Evolutionary conservation across 2,797 vertebrate species (phyloP).

Genomic region (Gadopsis bispinosus): DNA sequence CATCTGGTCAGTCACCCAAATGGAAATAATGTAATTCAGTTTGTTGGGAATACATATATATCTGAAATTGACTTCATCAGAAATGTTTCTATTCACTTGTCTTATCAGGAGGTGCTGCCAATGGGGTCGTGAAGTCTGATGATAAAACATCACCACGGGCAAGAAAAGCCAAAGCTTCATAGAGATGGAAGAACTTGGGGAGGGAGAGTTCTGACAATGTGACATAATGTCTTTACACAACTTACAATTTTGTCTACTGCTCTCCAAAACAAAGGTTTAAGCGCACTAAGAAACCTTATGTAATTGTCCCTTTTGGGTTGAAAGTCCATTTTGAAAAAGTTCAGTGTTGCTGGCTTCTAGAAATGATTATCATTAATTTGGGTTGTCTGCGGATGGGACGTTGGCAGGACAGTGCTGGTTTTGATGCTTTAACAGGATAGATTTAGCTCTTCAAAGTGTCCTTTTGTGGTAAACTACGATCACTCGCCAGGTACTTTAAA

Average conservation of each 20-base stretch:
- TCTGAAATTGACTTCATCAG: not conserved
- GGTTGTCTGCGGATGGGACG: conserved; percentile 38
- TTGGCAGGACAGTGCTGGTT: conserved; percentile 57
- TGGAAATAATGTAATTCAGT: not conserved
- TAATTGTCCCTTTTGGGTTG: conserved; percentile 54
- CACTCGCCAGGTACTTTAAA: conserved; percentile 57
- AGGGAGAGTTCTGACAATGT: conserved; percentile 64
- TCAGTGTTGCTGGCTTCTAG: conserved; percentile 56
- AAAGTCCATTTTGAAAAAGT: conserved; percentile 49
- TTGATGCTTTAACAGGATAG: conserved; percentile 76
- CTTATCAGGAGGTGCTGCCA: conserved; percentile 81
- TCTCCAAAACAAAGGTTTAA: conserved; percentile 66
- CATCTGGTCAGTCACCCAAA: not conserved
- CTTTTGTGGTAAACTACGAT: conserved; percentile 71
- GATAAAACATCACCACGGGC: conserved; percentile 85
- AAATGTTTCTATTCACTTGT: conserved; percentile 36
- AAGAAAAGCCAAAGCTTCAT: conserved; percentile 87
- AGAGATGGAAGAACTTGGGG: conserved; percentile 58
- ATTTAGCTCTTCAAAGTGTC: conserved; percentile 75
- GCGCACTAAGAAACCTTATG: conserved; percentile 73
- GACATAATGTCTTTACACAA: conserved; percentile 67
- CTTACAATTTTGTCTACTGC: conserved; percentile 63
- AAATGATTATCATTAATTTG: conserved; percentile 56
- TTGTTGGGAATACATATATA: not conserved
- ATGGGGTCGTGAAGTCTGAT: conserved; percentile 86